Conservation (phyloP, 2,113 vertebrate species). For the Corydoras maculifer region DNA sequence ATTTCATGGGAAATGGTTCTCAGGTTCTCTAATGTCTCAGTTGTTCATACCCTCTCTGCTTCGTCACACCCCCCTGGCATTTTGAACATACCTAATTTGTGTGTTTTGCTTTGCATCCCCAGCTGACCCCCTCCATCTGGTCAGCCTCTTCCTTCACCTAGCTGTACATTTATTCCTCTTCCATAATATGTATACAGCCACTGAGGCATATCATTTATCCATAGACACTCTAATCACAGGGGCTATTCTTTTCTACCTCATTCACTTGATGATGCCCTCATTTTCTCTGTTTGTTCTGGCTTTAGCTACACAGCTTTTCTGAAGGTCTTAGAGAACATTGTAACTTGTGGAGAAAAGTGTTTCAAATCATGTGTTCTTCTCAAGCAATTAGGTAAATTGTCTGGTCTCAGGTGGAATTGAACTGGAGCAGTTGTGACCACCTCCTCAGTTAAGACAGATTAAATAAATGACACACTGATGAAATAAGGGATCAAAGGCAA, state of each 20-base stretch:
- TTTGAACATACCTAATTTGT: constrained; percentile 29
- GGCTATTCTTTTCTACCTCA: constrained; percentile 5
- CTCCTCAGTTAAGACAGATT: constrained; percentile 24
- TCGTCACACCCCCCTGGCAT: constrained; percentile 9
- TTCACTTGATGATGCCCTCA: neutral
- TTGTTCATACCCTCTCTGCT: constrained; percentile 20
- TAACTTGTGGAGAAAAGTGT: neutral
- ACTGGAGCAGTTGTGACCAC: constrained; percentile 12
- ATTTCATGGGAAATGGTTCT: constrained; percentile 6
- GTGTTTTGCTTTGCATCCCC: constrained; percentile 29
- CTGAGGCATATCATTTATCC: constrained; percentile 11
- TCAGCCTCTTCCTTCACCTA: constrained; percentile 7
- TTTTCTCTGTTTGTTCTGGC: neutral
- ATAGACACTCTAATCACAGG: constrained; percentile 20
- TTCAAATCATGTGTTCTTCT: constrained; percentile 32
- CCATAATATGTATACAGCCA: constrained; percentile 20
- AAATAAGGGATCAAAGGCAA: constrained; percentile 21
- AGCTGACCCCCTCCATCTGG: constrained; percentile 27
- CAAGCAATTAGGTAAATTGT: constrained; percentile 43
- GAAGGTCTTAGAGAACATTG: neutral
- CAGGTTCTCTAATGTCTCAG: constrained; percentile 13
- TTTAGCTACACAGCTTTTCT: constrained; percentile 6
- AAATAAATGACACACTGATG: constrained; percentile 26
- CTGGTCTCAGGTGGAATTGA: constrained; percentile 48
- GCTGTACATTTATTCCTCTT: constrained; percentile 6